Conservation (phyloP, 2,113 vertebrate genomes). For the Felis chaus region DNA sequence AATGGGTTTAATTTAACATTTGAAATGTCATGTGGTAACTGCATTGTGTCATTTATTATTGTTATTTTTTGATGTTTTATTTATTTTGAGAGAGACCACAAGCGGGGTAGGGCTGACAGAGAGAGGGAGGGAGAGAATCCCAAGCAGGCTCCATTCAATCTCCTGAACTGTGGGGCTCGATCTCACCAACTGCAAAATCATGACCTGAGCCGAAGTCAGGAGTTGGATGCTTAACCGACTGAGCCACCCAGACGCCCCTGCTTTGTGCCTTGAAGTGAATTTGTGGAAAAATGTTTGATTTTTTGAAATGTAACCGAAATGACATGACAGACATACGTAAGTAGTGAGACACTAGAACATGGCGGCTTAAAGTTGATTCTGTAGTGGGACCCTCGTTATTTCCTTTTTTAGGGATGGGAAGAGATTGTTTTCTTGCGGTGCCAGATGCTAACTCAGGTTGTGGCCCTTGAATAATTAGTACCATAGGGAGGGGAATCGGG, state of each 20-base stretch:
- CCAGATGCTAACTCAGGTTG: constrained; percentile 88
- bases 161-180: too few relatives aligned
- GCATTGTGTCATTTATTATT: neutral
- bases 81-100: too few relatives aligned
- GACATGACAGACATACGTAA: neutral
- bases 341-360: neutral
- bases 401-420: constrained; percentile 81
- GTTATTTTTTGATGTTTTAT: too few relatives aligned
- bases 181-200: too few relatives aligned
- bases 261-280: neutral
- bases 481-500: constrained; percentile 85
- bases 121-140: too few relatives aligned
- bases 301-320: constrained; percentile 44
- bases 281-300: neutral
- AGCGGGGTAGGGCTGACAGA: too few relatives aligned
- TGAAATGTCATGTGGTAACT: neutral
- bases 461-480: constrained; percentile 89
- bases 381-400: constrained; percentile 85
- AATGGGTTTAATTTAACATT: neutral
- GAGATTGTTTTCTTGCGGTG: constrained; percentile 89
- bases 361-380: neutral
- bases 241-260: too few relatives aligned
- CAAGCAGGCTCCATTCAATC: too few relatives aligned
- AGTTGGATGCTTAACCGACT: too few relatives aligned
- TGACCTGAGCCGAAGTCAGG: too few relatives aligned